Evolutionary conservation across 2,797 vertebrate genomes (phyloP), one percentile per base, ranked within the genome.

Genomic region (Pteropus rufus): DNA sequence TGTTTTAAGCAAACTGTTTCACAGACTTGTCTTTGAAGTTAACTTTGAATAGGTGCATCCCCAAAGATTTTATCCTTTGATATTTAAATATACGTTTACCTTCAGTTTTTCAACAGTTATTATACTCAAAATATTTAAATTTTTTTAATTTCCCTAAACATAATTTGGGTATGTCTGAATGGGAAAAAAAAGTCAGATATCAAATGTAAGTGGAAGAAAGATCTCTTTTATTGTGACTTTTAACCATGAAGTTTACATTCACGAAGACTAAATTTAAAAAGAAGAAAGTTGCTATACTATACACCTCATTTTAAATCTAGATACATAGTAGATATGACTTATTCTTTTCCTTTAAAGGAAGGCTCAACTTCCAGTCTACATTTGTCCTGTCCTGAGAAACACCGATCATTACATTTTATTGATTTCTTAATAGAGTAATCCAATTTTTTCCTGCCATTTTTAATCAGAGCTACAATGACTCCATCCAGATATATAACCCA

Each of bases 261-360:
- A 7, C 80, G 0, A 56, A 77, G 46, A 5, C 7, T 95, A 52
- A 67, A 34, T 73, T 94, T 75, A 80, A 62, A 91, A 81, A 76
- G 75, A 69, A 77, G 44, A 16, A n/a, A 69, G 14, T 92, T 86
- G 5, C 18, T 56, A 11, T 75, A 54, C 64, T 11, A 62, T 29
- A 76, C 1, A 54, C 29, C 5, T 95, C 11, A 58, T 60, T 88
- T 88, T 49, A 90, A 93, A 82, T 90, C 44, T 76, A 26, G 2
- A 31, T 58, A 39, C 15, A 39, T 24, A 52, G 29, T 64, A 56
- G 65, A n/a, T 21, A 54, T n/a, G 2, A 7, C 60, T 89, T 89
- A n/a, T 87, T 65, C 5, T 80, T 87, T 88, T 49, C 6, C 73
- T 81, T 85, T 81, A 93, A 94, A 80, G 39, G 19, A 83, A 89